Base-by-base conservation (phyloP, 2,113 vertebrate species). In the Rhodinocichla rosea region DNA sequence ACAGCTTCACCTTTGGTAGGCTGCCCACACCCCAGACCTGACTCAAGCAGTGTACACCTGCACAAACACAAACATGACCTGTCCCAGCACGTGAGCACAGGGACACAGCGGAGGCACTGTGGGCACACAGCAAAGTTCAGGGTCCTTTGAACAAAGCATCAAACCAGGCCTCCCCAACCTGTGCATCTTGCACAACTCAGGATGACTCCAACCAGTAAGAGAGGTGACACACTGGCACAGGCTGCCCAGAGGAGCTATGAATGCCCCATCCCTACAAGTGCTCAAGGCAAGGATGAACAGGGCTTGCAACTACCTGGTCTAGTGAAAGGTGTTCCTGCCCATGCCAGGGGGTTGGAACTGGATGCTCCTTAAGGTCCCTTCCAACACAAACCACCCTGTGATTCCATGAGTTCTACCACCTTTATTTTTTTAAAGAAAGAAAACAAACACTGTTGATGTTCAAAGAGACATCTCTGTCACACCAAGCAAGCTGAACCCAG, bases 1-100 rank as follows among this genome's bases (percentile, higher is more conserved):
- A 76, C 44, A 80, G 55, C 70, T 49, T 33, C 65, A n/a, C 2
- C 17, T 19, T 15, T 3, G 15, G 4, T 2, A 5, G n/a, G 18
- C 0, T 47, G 35, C 22, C 49, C 50, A 56, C 27, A 16, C 3
- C 13, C 6, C 10, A 28, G 35, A 13, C 7, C 9, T 17, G 37
- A 39, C 21, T 44, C 4, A 2, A 22, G 23, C 2, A 1, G 4
- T 12, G 8, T 2, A 6, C 6, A 7, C 7, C 0, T 2, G 57
- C 40, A 73, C 15, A 42, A 33, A 37, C 0, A 2, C 15, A 47
- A 59, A 52, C 39, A 8, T 19, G 40, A 37, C 22, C 45, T n/a
- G 56, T 15, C 45, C 71, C 1, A 1, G 64, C 32, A 86, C 17
- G 8, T 15, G 35, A 81, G 14, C 0, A 4, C 12, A 59, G 35